phyloP scores from a whole-genome alignment of 2,113 vertebrate genomes.

The Gymnobelideus leadbeateri region DNA sequence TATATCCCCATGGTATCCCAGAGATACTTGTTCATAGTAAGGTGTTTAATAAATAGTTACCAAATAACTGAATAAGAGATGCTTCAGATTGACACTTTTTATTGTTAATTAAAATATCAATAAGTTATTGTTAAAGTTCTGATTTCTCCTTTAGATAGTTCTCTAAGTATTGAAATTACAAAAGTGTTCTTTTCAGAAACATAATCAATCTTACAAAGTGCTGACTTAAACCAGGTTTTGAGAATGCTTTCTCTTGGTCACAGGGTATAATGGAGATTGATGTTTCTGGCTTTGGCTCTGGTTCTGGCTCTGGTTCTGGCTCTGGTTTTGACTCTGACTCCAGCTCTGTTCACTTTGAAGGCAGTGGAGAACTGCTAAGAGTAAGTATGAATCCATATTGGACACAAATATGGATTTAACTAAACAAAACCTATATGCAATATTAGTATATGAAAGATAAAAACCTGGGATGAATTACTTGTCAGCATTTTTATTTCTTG shows the following conservation, averaged over 20 bases:
- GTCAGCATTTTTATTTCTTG: not conserved
- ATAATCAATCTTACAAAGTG: not conserved
- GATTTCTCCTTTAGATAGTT: not conserved
- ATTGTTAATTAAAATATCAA: not conserved
- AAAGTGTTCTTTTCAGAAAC: not conserved
- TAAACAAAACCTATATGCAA: not conserved
- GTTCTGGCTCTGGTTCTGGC: slow-evolving; percentile 60
- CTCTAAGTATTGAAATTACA: not conserved
- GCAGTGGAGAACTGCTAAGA: slow-evolving; percentile 74
- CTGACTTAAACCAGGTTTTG: not conserved
- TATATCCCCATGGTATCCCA: not conserved
- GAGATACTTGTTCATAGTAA: not conserved
- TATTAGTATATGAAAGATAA: not conserved
- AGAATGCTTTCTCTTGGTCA: slow-evolving; percentile 62
- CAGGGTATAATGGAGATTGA: slow-evolving; percentile 87
- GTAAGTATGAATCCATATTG: slow-evolving; percentile 72
- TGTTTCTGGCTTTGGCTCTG: slow-evolving; percentile 83
- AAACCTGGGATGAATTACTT: not conserved
- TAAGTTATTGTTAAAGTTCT: not conserved
- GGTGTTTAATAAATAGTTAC: not conserved
- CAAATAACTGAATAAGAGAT: not conserved
- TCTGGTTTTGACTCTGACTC: not conserved
- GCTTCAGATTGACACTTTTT: not conserved
- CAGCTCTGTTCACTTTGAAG: slow-evolving; percentile 73
- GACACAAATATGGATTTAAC: rapidly evolving